Base-by-base conservation (phyloP, 2,888 invertebrate genomes). In the Acheta domesticus region DNA sequence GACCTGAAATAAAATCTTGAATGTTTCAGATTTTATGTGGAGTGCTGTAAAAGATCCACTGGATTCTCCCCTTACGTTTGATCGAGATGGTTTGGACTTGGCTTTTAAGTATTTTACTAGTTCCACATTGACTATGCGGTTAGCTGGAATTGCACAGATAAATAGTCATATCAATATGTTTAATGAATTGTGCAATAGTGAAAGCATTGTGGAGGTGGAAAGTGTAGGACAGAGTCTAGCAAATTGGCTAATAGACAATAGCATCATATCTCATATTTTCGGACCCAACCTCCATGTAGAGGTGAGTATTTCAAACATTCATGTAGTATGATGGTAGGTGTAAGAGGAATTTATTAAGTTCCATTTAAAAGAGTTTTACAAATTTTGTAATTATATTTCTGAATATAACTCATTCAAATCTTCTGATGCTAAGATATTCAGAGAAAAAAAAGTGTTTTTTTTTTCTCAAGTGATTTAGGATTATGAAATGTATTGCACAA, bases 241-340 rank as follows among this genome's bases (percentile, higher is more conserved):
- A 0, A 91, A 94, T 83, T 98, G 97, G 97, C 88, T 98, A 23
- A 93, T 95, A 0, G 92, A 91, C 83, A 94, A 96, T 86, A 95
- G 94, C 86, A 96, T 98, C 82, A 94, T 97, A 83, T 94, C 96
- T 84, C 96, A 97, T 86, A 92, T 98, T 81, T 98, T 97, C 88
- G 97, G 98, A n/a, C 98, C 98, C 49, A 98, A 98, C 89, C 89
- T 97, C 83, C 98, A 98, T 88, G 97, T 97, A 74, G 98, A 98
- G 91, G 94, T 94, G 85, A 12, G 75, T 77, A n/a, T 79, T 8
- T 20, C 8, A 19, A 74, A 11, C 48, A 0, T 49, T 49, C 20
- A 62, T 50, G 20, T 20, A 76, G 8, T 49, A 16, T 77, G 23
- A 3, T 3, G 23, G 4, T 23, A 36, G 5, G 36, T 36, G 36